Evolutionary conservation across 2,888 invertebrate species (phyloP).

Genomic region (Zygogramma bicolorata): DNA sequence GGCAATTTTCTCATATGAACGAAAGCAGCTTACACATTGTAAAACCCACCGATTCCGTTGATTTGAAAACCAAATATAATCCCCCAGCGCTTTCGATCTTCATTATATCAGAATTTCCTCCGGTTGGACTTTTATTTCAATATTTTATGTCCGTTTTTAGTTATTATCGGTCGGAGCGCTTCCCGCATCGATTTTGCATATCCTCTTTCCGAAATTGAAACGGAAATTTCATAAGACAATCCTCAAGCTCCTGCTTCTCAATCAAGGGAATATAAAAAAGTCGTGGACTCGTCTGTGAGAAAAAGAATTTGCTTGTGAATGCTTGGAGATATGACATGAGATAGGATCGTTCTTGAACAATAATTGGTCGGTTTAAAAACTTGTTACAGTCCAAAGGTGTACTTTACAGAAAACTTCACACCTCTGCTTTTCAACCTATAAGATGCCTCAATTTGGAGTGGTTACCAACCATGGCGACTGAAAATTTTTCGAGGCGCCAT

Average conservation of each 20-base stretch:
- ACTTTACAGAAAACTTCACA: no score
- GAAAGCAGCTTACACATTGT: background rate
- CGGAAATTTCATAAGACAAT: background rate
- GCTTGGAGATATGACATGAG: no score
- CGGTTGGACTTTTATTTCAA: background rate
- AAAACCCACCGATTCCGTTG: background rate
- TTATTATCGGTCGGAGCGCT: background rate
- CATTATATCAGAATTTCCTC: background rate
- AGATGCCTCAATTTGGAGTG: no score
- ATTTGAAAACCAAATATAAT: background rate
- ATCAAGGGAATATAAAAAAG: background rate
- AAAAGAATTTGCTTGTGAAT: no score
- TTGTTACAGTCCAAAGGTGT: no score
- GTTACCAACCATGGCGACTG: no score
- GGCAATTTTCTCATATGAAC: no score
- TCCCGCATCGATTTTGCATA: slow-evolving; percentile 3
- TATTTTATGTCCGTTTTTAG: background rate
- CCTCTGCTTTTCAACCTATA: no score
- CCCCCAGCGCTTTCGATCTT: background rate
- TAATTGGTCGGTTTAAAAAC: no score
- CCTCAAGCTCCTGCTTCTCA: background rate
- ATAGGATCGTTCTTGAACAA: no score
- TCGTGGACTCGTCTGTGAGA: background rate
- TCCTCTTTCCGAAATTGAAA: background rate
- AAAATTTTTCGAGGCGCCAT: no score